A percentile compares a stretch with the other conserved stretches of the same genome.
These are phyloP conservation scores for Drosophila trapezifrons DNA, from an alignment of 1,140 invertebrate species.

Conservation along the genomic window DNA sequence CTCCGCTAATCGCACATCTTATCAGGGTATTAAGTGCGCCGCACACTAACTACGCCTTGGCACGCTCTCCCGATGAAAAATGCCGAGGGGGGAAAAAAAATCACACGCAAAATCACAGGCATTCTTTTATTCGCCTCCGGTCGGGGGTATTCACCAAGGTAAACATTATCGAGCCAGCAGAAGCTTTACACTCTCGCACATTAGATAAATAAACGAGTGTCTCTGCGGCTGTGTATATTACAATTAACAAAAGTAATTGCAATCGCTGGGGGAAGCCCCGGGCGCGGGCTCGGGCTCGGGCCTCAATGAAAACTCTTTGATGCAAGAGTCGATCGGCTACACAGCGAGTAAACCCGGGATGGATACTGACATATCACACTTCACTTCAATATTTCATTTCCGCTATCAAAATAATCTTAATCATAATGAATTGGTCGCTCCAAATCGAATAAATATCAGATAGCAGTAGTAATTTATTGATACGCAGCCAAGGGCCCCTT, in stretches of 20 bases:
- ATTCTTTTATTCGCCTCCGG: conserved; percentile 35
- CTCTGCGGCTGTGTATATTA: conserved; percentile 50
- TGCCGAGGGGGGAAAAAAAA: conserved; percentile 39
- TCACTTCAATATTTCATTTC: conserved; percentile 17
- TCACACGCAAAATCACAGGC: conserved; percentile 60
- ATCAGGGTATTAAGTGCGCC: conserved; percentile 73
- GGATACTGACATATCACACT: conserved; percentile 9
- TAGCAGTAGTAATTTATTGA: conserved; percentile 33
- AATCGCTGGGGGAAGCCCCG: conserved; percentile 45
- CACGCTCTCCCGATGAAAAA: conserved; percentile 63
- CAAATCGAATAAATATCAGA: conserved; percentile 27
- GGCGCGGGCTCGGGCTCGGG: not conserved
- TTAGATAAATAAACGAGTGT: conserved; percentile 62
- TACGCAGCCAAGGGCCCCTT: conserved; percentile 11
- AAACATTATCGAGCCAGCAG: conserved; percentile 52
- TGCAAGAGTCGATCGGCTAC: conserved; percentile 35
- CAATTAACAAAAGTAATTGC: conserved; percentile 80
- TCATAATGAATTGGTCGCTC: conserved; percentile 26
- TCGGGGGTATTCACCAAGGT: conserved; percentile 72
- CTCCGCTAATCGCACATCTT: conserved; percentile 70
- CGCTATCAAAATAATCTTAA: conserved; percentile 23
- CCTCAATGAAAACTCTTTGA: conserved; percentile 49
- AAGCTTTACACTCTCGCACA: conserved; percentile 46
- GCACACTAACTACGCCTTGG: conserved; percentile 62
- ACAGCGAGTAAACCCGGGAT: conserved; percentile 4